phyloP scores from a whole-genome alignment of 2,797 vertebrate species.

The Scolopax rusticola region DNA sequence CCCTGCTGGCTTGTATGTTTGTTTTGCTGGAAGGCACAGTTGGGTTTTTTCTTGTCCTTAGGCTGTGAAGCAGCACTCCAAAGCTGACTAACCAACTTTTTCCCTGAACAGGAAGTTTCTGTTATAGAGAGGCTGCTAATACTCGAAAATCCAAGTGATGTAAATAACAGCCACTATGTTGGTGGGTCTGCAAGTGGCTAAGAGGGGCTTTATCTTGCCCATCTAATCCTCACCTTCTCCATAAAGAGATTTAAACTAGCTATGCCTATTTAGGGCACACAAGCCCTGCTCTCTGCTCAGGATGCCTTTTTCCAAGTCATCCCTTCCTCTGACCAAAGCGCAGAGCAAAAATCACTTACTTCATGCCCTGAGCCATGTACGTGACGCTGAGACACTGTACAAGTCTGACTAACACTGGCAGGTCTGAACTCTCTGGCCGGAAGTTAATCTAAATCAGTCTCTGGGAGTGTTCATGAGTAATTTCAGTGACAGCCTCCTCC shows the following conservation, averaged over 20 bases:
- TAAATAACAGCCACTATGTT: neutral
- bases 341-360: neutral
- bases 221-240: neutral
- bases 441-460: neutral
- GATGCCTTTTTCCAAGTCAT: neutral
- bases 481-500: neutral
- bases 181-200: neutral
- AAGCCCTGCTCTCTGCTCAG: neutral
- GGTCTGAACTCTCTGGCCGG: neutral
- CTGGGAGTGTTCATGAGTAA: neutral
- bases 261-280: neutral
- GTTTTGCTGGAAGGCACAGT: neutral
- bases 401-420: neutral
- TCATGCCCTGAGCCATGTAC: neutral
- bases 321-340: neutral
- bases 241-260: neutral
- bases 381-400: neutral
- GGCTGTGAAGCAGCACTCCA: neutral
- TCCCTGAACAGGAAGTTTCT: neutral
- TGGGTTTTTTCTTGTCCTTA: accelerated
- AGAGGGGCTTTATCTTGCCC: neutral
- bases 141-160: neutral
- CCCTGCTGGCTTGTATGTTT: neutral
- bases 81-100: neutral
- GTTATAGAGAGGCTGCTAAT: neutral